Percentiles rank a stretch among this genome's conserved stretches.
Evolutionary conservation across 2,888 invertebrate species (phyloP).

Genomic region (Metalampra italica): DNA sequence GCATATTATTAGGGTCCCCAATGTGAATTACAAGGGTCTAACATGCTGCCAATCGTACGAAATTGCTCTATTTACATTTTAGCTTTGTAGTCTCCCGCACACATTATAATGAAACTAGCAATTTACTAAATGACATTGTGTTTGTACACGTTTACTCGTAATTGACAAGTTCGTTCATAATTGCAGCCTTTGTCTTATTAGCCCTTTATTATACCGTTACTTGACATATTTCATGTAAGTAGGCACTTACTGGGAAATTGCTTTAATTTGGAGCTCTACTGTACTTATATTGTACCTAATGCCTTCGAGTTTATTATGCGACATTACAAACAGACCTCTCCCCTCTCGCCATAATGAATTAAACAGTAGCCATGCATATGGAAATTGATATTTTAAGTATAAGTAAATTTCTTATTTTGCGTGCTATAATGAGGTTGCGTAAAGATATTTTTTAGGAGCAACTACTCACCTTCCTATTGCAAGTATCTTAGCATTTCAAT

Average conservation of each 20-base stretch:
- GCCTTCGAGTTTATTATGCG: background rate
- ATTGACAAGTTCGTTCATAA: background rate
- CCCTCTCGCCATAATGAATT: background rate
- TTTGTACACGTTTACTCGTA: background rate
- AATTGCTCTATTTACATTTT: constrained; percentile 1
- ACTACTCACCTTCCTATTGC: too few species aligned
- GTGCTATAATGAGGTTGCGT: too few species aligned
- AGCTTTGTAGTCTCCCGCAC: background rate
- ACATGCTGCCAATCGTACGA: background rate
- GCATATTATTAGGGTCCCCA: background rate
- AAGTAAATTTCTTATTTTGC: too few species aligned
- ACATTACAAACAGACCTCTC: background rate
- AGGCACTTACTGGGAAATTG: background rate
- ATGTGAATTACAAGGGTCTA: background rate
- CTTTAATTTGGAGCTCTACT: background rate
- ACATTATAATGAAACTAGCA: background rate
- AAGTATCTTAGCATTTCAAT: too few species aligned
- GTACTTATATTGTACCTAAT: background rate
- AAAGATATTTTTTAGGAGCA: too few species aligned
- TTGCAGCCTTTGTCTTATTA: background rate
- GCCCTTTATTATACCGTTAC: background rate
- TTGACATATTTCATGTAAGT: background rate
- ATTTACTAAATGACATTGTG: background rate
- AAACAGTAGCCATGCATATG: background rate
- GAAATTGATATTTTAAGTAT: too few species aligned